These are phyloP conservation scores for Bursaphelenchus mucronatus DNA, from an alignment of 1,140 invertebrate species.

Conservation along the genomic window DNA sequence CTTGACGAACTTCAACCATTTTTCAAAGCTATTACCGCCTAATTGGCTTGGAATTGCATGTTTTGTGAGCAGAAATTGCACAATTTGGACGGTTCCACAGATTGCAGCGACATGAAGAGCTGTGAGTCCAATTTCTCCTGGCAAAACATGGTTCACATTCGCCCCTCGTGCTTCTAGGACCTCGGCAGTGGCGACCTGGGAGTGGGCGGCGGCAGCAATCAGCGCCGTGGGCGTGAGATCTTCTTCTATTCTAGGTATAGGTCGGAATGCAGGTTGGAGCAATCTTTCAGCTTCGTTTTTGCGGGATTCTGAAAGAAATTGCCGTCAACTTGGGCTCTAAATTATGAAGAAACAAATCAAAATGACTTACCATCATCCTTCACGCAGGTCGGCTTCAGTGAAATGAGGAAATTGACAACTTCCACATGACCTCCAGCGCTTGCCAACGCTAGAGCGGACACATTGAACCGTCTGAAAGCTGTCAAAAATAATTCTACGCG, in stretches of 20 bases:
- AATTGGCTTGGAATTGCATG: background rate
- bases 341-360: too few species aligned
- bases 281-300: too few species aligned
- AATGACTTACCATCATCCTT: too few species aligned
- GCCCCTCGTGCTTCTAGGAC: conserved; percentile 16
- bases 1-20: background rate
- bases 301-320: too few species aligned
- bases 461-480: conserved; percentile 70
- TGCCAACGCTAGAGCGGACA: conserved; percentile 89
- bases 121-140: conserved; percentile 11
- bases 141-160: conserved; percentile 19
- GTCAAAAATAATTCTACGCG: background rate
- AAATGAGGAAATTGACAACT: conserved; percentile 37
- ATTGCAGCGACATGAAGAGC: conserved; percentile 16
- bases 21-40: background rate
- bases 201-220: conserved; percentile 32
- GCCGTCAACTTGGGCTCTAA: too few species aligned
- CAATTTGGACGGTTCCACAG: conserved; percentile 18
- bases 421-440: conserved; percentile 76
- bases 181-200: background rate
- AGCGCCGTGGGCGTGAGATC: conserved; percentile 33
- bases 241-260: background rate
- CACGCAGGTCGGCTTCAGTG: conserved; percentile 30
- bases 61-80: conserved; percentile 1
- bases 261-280: too few species aligned